phyloP scores from a whole-genome alignment of 2,113 vertebrate genomes.

The Penelope pileata region DNA sequence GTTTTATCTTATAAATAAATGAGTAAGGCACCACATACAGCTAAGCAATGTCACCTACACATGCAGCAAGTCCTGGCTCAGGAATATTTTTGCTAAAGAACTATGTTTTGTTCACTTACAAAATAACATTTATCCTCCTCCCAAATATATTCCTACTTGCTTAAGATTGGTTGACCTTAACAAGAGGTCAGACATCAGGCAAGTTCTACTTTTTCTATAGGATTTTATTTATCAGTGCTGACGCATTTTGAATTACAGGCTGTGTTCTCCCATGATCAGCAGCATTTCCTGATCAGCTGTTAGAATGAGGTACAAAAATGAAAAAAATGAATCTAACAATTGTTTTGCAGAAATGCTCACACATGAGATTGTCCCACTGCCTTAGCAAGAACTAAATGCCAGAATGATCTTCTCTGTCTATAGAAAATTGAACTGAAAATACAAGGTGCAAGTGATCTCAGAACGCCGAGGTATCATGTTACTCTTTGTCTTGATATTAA shows the following conservation, averaged over 20 bases:
- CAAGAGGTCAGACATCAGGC: neutral
- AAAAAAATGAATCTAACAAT: neutral
- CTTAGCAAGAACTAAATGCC: neutral
- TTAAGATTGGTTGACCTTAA: neutral
- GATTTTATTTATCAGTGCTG: neutral
- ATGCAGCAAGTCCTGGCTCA: neutral
- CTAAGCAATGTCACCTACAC: neutral
- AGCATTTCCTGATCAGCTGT: neutral
- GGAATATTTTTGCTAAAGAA: neutral
- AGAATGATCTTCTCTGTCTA: neutral
- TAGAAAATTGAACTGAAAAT: neutral
- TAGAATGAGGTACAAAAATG: neutral
- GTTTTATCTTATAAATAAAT: neutral
- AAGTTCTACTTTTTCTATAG: neutral
- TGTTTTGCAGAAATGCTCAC: neutral
- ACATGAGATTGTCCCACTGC: neutral
- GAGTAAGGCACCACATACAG: neutral
- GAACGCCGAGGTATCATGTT: neutral
- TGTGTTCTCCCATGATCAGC: neutral
- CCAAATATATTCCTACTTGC: neutral
- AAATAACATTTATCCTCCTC: neutral
- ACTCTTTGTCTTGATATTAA: neutral
- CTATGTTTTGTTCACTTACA: neutral
- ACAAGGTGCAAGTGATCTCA: neutral
- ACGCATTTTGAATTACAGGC: neutral